A percentile compares a stretch with the other conserved stretches of the same genome.
Evolutionary conservation across 2,113 vertebrate genomes (phyloP).

Genomic region (Tetraodon nigroviridis): DNA sequence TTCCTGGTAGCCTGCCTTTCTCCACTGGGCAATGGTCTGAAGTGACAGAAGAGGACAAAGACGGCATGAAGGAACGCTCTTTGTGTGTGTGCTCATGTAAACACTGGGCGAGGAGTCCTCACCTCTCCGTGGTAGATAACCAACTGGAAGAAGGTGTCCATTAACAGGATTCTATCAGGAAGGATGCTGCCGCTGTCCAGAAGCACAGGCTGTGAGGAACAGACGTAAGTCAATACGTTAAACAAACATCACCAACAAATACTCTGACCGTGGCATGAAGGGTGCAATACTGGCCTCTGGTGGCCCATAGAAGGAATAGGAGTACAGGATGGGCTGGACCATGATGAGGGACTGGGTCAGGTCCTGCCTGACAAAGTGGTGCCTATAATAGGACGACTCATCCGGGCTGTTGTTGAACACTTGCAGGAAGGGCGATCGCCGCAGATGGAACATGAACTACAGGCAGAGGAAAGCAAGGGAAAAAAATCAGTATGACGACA

Average conservation of each 20-base stretch:
- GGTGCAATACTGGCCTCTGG: conserved; percentile 83
- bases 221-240: neutral
- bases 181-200: conserved; percentile 98
- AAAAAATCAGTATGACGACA: neutral
- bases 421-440: conserved; percentile 94
- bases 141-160: conserved; percentile 99
- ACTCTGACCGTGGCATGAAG: neutral
- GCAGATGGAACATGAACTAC: conserved; percentile 97
- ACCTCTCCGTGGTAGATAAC: conserved; percentile 98
- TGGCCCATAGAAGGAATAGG: conserved; percentile 93
- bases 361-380: conserved; percentile 93
- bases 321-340: conserved; percentile 96
- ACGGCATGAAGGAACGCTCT: neutral
- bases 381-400: conserved; percentile 93
- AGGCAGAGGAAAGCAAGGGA: conserved; percentile 15
- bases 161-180: conserved; percentile 90
- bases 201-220: conserved; percentile 82
- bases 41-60: neutral
- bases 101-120: conserved; percentile 13
- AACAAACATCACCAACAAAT: neutral
- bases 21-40: conserved; percentile 95
- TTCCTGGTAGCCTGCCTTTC: conserved; percentile 93
- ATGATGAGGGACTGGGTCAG: conserved; percentile 97
- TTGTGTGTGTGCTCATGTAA: no score
- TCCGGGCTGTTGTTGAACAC: conserved; percentile 98